Percentiles rank a stretch among this genome's conserved stretches.
Evolutionary conservation across 2,888 invertebrate genomes (phyloP).

Genomic region (Andrena chrysosceles): DNA sequence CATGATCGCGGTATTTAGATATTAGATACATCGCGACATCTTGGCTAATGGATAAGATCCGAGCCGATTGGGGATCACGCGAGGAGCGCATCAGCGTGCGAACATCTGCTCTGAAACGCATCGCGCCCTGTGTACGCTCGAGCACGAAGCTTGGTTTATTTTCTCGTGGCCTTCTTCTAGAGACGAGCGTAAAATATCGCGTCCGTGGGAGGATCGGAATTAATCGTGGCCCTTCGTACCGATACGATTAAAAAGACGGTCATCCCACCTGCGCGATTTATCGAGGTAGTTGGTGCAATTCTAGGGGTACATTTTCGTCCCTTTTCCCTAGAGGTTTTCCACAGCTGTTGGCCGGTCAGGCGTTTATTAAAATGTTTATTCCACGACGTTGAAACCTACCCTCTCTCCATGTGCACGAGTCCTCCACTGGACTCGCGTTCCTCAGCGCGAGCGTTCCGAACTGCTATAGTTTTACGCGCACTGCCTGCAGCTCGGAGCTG

Average conservation of each 20-base stretch:
- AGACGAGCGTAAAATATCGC: slow-evolving; percentile 19
- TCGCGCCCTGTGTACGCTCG: background rate
- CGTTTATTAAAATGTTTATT: slow-evolving; percentile 78
- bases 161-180: background rate
- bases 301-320: background rate
- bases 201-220: slow-evolving; percentile 12
- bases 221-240: slow-evolving; percentile 25
- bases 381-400: slow-evolving; percentile 52
- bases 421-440: slow-evolving; percentile 6
- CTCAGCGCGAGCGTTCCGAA: slow-evolving; percentile 33
- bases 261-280: slow-evolving; percentile 8
- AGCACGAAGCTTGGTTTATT: background rate
- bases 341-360: slow-evolving; percentile 38
- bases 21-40: slow-evolving; percentile 71
- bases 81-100: slow-evolving; percentile 27
- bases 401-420: background rate
- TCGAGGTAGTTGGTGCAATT: slow-evolving; percentile 28
- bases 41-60: slow-evolving; percentile 49
- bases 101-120: slow-evolving; percentile 40
- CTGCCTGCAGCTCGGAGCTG: slow-evolving; percentile 12
- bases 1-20: slow-evolving; percentile 67
- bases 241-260: slow-evolving; percentile 21
- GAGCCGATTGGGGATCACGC: slow-evolving; percentile 38
- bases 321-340: background rate
- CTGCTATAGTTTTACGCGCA: slow-evolving; percentile 34